Evolutionary conservation across 1,140 invertebrate species (phyloP).

Genomic region (Lucilia cuprina): DNA sequence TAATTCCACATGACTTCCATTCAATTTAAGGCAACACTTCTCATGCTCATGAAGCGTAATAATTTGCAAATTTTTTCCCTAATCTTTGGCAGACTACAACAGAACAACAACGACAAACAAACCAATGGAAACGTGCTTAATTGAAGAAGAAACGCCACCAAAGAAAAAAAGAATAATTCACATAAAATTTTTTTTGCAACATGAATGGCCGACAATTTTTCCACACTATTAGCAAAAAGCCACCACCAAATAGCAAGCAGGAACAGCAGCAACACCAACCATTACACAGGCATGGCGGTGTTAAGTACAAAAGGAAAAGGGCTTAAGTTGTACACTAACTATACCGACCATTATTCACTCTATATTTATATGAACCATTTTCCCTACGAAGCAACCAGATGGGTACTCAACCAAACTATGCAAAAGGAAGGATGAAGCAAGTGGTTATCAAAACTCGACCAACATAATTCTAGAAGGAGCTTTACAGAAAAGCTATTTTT

Average conservation of each 20-base stretch:
- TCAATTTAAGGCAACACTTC: slow-evolving; percentile 23
- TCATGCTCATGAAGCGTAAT: not conserved
- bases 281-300: not conserved
- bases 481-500: too few species aligned
- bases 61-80: not conserved
- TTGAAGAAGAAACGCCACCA: not conserved
- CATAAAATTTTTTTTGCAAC: not conserved
- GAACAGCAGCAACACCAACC: too few species aligned
- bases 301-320: not conserved
- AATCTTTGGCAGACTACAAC: not conserved
- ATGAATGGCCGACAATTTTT: slow-evolving; percentile 15
- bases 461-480: too few species aligned
- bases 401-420: too few species aligned
- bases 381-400: too few species aligned
- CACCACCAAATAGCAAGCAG: too few species aligned
- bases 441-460: too few species aligned
- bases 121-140: not conserved
- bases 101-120: not conserved
- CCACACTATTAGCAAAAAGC: not conserved
- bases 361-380: too few species aligned
- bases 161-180: not conserved
- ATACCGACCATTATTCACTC: too few species aligned
- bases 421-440: too few species aligned
- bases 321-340: too few species aligned
- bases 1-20: not conserved